These are phyloP conservation scores for Sthenelais limicola DNA, from an alignment of 2,888 invertebrate genomes.

Conservation along the genomic window DNA sequence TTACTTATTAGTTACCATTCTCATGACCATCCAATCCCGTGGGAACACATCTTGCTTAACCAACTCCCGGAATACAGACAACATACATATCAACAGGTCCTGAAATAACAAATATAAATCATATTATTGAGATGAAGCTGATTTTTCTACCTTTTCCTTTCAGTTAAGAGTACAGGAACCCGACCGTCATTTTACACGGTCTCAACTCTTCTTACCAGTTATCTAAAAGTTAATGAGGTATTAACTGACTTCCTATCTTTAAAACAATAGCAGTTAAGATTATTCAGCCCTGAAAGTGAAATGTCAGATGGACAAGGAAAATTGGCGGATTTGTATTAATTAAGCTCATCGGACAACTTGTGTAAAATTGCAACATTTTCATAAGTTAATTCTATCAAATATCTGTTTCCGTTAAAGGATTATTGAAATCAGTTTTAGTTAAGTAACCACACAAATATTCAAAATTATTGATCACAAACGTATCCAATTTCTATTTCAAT, in stretches of 20 bases:
- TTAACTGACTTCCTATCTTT: no score
- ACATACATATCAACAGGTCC: slow-evolving; percentile 87
- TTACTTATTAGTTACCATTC: slow-evolving; percentile 84
- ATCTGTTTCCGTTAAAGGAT: no score
- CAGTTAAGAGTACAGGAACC: no score
- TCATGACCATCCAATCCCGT: slow-evolving; percentile 91
- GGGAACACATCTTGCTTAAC: slow-evolving; percentile 88
- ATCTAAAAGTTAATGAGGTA: no score
- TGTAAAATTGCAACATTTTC: background rate
- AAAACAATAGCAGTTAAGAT: background rate
- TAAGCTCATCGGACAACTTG: background rate
- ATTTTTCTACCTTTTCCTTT: background rate
- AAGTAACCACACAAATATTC: no score
- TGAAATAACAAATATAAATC: slow-evolving; percentile 75
- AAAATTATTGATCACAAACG: no score
- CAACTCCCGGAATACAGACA: slow-evolving; percentile 85
- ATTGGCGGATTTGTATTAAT: background rate
- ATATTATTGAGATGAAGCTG: background rate
- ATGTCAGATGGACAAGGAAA: background rate
- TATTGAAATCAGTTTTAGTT: no score
- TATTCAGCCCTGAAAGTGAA: background rate
- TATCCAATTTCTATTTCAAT: no score
- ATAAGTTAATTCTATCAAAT: no score
- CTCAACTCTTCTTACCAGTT: no score
- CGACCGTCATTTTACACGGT: no score